These are phyloP conservation scores for Protula sp. DNA, from an alignment of 2,888 invertebrate species.

Conservation along the genomic window DNA sequence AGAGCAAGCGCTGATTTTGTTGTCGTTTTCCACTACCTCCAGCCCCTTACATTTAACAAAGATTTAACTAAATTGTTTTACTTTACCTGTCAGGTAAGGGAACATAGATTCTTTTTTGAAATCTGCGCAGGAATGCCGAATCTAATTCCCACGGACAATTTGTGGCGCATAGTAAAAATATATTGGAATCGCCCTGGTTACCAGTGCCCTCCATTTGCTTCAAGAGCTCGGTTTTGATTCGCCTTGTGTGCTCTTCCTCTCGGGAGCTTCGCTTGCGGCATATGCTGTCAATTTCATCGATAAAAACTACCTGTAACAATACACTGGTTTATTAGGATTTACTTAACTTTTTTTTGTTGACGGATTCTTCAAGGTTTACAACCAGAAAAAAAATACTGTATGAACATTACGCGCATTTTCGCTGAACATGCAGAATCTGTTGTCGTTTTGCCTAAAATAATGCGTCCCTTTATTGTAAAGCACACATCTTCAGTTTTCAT, in stretches of 20 bases:
- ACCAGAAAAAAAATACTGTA: too few species aligned
- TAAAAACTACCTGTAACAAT: slow-evolving; percentile 56
- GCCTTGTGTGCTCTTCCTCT: slow-evolving; percentile 58
- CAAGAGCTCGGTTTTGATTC: slow-evolving; percentile 61
- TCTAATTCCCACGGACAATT: slow-evolving; percentile 65
- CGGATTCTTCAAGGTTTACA: too few species aligned
- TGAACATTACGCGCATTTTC: neutral
- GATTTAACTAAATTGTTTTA: too few species aligned
- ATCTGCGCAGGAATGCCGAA: slow-evolving; percentile 59
- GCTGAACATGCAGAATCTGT: too few species aligned
- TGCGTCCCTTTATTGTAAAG: too few species aligned
- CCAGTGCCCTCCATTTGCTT: slow-evolving; percentile 57
- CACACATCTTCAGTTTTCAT: too few species aligned
- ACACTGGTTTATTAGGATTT: too few species aligned
- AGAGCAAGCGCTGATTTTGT: too few species aligned
- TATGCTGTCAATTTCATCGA: slow-evolving; percentile 62
- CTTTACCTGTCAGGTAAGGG: slow-evolving; percentile 58
- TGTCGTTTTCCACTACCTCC: too few species aligned
- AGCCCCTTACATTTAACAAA: too few species aligned
- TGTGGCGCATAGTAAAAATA: slow-evolving; percentile 60
- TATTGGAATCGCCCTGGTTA: slow-evolving; percentile 18
- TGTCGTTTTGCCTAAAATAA: too few species aligned
- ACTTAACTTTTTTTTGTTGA: too few species aligned
- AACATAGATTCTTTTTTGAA: slow-evolving; percentile 59
- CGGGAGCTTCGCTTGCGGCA: slow-evolving; percentile 56